Conservation (phyloP, 2,113 vertebrate species). For the Neomonachus schauinslandi region DNA sequence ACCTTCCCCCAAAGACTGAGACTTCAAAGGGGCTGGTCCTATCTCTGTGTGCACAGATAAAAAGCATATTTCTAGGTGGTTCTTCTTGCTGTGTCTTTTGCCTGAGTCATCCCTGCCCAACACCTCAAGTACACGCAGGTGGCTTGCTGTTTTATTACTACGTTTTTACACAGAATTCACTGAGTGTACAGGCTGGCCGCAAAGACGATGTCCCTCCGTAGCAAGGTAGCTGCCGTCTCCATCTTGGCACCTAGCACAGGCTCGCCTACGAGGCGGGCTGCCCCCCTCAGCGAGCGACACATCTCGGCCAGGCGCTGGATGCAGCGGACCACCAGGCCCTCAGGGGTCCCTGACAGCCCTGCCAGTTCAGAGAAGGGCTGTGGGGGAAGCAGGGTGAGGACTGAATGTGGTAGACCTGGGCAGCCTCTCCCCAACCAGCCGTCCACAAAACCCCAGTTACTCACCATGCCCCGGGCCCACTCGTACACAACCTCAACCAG, state of each 20-base stretch:
- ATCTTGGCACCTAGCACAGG: constrained; percentile 94
- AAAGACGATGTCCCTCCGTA: constrained; percentile 96
- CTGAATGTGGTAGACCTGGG: not conserved
- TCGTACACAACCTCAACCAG: constrained; percentile 96
- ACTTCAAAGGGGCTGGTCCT: not conserved
- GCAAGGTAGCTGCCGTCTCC: constrained; percentile 92
- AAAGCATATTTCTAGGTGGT: constrained; percentile 44
- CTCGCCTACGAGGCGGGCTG: constrained; percentile 93
- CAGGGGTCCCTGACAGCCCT: constrained; percentile 93
- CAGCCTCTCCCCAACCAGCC: not conserved
- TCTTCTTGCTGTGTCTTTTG: not conserved
- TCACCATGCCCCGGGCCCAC: constrained; percentile 96
- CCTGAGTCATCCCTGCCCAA: not conserved
- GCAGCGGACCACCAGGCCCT: constrained; percentile 95
- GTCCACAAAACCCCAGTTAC: constrained; percentile 30
- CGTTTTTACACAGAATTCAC: constrained; percentile 72
- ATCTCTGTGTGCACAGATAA: constrained; percentile 36
- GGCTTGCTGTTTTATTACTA: constrained; percentile 56
- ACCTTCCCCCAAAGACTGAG: constrained; percentile 60
- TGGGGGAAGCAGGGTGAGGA: not conserved
- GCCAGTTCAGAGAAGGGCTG: constrained; percentile 94
- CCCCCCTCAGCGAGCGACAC: constrained; percentile 93
- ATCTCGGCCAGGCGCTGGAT: constrained; percentile 96
- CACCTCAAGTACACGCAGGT: not conserved
- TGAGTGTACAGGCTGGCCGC: constrained; percentile 96